These are phyloP conservation scores for Capra hircus DNA, from an alignment of 2,113 vertebrate species.

Conservation along the genomic window DNA sequence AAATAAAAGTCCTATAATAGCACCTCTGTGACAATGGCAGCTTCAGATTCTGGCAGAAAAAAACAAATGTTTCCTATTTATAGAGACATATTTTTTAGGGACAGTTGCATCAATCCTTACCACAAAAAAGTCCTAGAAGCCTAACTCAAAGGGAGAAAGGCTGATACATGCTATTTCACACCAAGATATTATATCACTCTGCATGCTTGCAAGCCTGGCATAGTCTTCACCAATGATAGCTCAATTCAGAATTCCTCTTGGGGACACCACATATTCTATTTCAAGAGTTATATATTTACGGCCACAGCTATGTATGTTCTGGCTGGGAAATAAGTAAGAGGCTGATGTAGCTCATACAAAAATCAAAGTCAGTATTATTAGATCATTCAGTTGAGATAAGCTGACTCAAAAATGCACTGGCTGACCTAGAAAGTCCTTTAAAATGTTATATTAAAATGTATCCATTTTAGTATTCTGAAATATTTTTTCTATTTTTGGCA, in stretches of 20 bases:
- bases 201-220: not conserved
- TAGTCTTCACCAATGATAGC: not conserved
- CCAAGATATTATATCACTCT: not conserved
- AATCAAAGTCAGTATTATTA: not conserved
- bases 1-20: not conserved
- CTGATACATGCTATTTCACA: not conserved
- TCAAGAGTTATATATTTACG: conserved; percentile 17
- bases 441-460: conserved; percentile 27
- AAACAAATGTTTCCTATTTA: not conserved
- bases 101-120: not conserved
- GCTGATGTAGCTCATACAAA: not conserved
- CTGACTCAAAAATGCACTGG: not conserved
- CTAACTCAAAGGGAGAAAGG: not conserved
- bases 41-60: not conserved
- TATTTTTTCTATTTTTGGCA: conserved; percentile 12
- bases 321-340: not conserved
- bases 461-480: not conserved
- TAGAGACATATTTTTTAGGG: not conserved
- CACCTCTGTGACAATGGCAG: not conserved
- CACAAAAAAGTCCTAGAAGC: not conserved
- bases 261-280: not conserved
- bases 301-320: not conserved
- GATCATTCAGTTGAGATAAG: not conserved
- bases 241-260: not conserved
- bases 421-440: not conserved